Conservation (phyloP, 1,140 invertebrate species). For the Hycleus phaleratus region DNA sequence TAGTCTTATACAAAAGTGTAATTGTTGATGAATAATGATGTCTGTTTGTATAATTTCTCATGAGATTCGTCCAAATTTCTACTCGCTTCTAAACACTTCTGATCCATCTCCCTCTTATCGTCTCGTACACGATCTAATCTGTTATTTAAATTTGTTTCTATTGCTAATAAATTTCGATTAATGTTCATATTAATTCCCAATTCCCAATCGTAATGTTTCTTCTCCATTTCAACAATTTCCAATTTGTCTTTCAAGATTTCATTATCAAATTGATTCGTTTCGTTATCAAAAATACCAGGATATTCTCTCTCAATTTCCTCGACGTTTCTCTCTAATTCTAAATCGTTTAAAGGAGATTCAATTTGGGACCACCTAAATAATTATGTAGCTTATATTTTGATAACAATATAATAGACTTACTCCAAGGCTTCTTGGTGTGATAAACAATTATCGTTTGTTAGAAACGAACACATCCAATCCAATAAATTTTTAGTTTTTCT, state of each 20-base stretch:
- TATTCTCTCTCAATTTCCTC: conserved; percentile 12
- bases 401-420: conserved; percentile 10
- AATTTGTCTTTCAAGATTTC: conserved; percentile 16
- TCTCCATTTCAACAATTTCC: conserved; percentile 14
- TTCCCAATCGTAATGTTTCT: conserved; percentile 9
- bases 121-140: neutral
- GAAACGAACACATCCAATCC: conserved; percentile 24
- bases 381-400: neutral
- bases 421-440: conserved; percentile 22
- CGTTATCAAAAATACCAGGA: conserved; percentile 22
- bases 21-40: neutral
- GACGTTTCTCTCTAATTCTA: conserved; percentile 8
- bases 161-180: conserved; percentile 19
- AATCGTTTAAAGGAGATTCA: neutral
- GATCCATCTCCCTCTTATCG: too few relatives aligned
- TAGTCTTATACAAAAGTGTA: neutral
- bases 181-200: conserved; percentile 7
- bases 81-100: too few relatives aligned
- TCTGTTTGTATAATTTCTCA: neutral
- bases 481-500: conserved; percentile 13
- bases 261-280: conserved; percentile 19
- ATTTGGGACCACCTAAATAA: neutral
- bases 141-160: neutral
- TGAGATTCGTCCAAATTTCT: too few relatives aligned
- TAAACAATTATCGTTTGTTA: conserved; percentile 21